phyloP scores from a whole-genome alignment of 2,888 invertebrate species.

The Tinea semifulvella region DNA sequence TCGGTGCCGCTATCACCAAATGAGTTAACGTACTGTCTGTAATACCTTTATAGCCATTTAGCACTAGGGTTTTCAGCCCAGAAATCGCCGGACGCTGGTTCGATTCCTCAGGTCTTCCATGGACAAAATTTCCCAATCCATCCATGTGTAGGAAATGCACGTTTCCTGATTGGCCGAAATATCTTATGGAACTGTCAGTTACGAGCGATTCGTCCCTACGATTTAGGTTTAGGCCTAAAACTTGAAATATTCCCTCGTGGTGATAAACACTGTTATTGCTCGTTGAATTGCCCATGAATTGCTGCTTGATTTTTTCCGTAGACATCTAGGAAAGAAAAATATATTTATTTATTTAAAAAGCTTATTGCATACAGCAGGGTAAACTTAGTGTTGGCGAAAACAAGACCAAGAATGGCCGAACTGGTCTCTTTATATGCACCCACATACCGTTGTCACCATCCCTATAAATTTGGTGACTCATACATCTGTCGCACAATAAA shows the following conservation, averaged over 20 bases:
- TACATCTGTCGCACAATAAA: too few relatives aligned
- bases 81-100: conserved; percentile 42
- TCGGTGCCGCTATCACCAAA: conserved; percentile 67
- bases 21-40: conserved; percentile 71
- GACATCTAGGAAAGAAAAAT: too few relatives aligned
- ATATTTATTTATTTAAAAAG: background rate
- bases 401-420: too few relatives aligned
- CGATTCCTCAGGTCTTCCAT: conserved; percentile 18
- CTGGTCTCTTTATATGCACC: too few relatives aligned
- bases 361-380: background rate
- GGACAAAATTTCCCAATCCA: conserved; percentile 19
- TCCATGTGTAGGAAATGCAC: conserved; percentile 41
- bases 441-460: too few relatives aligned
- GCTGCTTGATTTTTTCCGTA: too few relatives aligned
- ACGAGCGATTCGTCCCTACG: too few relatives aligned
- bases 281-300: too few relatives aligned
- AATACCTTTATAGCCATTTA: conserved; percentile 69
- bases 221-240: too few relatives aligned
- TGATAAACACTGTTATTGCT: background rate
- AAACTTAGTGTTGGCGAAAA: too few relatives aligned
- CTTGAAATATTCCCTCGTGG: background rate
- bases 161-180: conserved; percentile 42
- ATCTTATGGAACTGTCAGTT: conserved; percentile 37
- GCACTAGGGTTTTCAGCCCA: conserved; percentile 53
- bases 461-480: too few relatives aligned